Evolutionary conservation across 2,113 vertebrate genomes (phyloP).

Genomic region (Megaceryle maxima): DNA sequence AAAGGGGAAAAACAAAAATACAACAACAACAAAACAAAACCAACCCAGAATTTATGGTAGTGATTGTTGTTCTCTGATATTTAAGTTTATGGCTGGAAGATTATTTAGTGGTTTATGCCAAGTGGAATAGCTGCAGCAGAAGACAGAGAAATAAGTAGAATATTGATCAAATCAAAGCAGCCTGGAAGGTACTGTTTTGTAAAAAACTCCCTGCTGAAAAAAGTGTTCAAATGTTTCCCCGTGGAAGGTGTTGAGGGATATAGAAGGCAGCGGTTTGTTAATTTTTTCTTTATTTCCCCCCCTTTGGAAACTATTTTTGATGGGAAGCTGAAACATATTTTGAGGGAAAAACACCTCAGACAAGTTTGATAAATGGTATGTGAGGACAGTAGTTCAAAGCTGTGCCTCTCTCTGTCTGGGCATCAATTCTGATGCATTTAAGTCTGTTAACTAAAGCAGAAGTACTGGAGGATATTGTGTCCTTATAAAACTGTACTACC

Average conservation of each 20-base stretch:
- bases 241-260: not conserved
- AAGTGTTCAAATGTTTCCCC: not conserved
- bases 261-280: not conserved
- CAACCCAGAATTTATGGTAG: not conserved
- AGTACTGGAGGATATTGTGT: not conserved
- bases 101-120: conserved; percentile 10
- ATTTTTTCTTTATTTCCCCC: not conserved
- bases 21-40: no score
- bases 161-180: not conserved
- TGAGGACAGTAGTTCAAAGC: not conserved
- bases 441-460: not conserved
- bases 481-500: not conserved
- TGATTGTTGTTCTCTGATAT: not conserved
- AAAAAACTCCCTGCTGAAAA: not conserved
- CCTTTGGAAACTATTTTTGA: not conserved
- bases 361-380: not conserved
- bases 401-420: not conserved
- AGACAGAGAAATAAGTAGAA: not conserved
- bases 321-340: not conserved
- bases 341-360: not conserved
- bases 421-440: not conserved
- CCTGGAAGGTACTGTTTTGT: not conserved
- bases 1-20: not conserved
- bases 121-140: not conserved
- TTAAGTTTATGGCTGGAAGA: not conserved